A percentile compares a stretch with the other conserved stretches of the same genome.
Conservation (phyloP, 2,113 vertebrate species). For the Dicrurus megarhynchus region DNA sequence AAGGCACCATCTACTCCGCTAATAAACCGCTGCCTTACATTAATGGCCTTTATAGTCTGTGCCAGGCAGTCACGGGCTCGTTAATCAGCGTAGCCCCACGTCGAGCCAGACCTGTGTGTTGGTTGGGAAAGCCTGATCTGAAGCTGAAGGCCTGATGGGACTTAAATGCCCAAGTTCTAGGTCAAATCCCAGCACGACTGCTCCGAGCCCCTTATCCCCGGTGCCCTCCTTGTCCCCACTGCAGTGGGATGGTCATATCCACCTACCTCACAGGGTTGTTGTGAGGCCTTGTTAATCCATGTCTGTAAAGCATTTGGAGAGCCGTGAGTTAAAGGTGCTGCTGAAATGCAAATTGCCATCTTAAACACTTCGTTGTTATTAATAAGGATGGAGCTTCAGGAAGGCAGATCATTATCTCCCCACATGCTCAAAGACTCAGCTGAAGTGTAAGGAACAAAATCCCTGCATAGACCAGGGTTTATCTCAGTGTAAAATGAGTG, state of each 20-base stretch:
- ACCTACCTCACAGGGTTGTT: conserved; percentile 27
- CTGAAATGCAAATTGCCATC: conserved; percentile 1
- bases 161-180: neutral
- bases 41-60: neutral
- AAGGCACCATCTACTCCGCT: neutral
- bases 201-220: neutral
- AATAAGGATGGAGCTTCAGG: neutral
- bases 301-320: neutral
- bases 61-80: neutral
- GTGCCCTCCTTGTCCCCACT: neutral
- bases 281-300: neutral
- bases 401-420: neutral
- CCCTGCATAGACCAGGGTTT: neutral
- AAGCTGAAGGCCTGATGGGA: neutral
- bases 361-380: neutral
- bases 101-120: fast-evolving
- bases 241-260: neutral
- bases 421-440: neutral
- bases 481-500: neutral
- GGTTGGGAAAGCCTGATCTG: neutral
- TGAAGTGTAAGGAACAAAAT: neutral
- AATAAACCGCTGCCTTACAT: neutral
- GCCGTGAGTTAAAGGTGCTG: conserved; percentile 29
- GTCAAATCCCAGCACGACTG: neutral
- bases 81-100: neutral